Evolutionary conservation across 64 coral and sea anemone genomes (phyloP).

Genomic region (Actinia equina): DNA sequence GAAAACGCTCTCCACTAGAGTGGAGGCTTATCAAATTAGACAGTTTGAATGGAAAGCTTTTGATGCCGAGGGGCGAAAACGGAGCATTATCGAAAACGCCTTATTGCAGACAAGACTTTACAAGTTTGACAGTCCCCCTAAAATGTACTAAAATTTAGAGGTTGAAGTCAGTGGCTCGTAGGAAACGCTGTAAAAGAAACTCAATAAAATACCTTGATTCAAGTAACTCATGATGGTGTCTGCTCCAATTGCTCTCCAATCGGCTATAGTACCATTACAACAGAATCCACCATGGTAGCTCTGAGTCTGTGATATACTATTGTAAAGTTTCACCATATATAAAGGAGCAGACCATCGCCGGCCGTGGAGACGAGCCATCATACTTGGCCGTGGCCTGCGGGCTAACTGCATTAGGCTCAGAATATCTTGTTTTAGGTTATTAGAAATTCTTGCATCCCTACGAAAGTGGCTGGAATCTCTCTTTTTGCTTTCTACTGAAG

Average conservation of each 20-base stretch:
- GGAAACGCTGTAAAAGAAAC: no score
- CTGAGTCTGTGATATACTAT: slow-evolving; percentile 64
- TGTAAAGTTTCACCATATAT: slow-evolving; percentile 76
- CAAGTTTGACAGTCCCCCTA: no score
- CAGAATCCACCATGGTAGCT: slow-evolving; percentile 24
- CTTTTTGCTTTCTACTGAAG: not conserved
- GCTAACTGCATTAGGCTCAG: slow-evolving; percentile 64
- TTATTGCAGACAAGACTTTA: no score
- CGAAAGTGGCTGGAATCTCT: not conserved
- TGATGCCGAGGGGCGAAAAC: no score
- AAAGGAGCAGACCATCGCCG: slow-evolving; percentile 66
- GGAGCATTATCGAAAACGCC: no score
- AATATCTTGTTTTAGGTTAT: slow-evolving; percentile 51
- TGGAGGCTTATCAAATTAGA: no score
- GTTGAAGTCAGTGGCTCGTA: no score
- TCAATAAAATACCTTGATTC: slow-evolving; percentile 39
- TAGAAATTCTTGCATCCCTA: not conserved
- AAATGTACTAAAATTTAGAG: no score
- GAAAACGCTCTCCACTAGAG: no score
- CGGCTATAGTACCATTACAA: slow-evolving; percentile 54
- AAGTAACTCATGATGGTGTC: slow-evolving; percentile 86
- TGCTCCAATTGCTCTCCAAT: slow-evolving; percentile 59
- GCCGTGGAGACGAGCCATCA: slow-evolving; percentile 51
- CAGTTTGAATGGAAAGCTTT: no score
- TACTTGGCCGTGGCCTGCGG: slow-evolving; percentile 39